These are phyloP conservation scores for Archips xylosteana DNA, from an alignment of 2,888 invertebrate genomes.

Conservation along the genomic window DNA sequence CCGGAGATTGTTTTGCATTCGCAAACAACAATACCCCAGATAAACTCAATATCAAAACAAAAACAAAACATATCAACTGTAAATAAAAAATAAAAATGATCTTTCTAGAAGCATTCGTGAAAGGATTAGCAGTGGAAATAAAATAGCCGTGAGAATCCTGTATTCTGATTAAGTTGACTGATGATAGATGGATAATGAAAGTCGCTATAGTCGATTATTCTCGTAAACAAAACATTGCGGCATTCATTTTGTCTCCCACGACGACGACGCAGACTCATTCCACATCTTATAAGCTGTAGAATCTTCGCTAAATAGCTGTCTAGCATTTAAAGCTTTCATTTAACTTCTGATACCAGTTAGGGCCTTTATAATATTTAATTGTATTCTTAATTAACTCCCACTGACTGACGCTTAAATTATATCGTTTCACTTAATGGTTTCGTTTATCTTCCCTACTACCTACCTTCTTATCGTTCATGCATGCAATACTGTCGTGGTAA, in stretches of 20 bases:
- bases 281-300: slow-evolving; percentile 57
- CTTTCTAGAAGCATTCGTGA: slow-evolving; percentile 23
- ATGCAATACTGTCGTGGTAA: slow-evolving; percentile 36
- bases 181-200: slow-evolving; percentile 68
- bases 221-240: slow-evolving; percentile 57
- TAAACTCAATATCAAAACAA: slow-evolving; percentile 18
- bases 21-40: slow-evolving; percentile 13
- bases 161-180: slow-evolving; percentile 35
- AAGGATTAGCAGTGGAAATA: slow-evolving; percentile 23
- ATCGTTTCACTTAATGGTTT: slow-evolving; percentile 6
- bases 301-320: background rate
- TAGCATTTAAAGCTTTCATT: background rate
- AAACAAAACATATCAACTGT: slow-evolving; percentile 13
- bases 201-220: slow-evolving; percentile 68
- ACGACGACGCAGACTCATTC: slow-evolving; percentile 61
- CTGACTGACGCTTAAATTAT: background rate
- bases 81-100: background rate
- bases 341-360: background rate
- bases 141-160: slow-evolving; percentile 54
- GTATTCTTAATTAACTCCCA: background rate
- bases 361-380: background rate
- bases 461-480: slow-evolving; percentile 36
- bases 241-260: slow-evolving; percentile 81
- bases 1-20: slow-evolving; percentile 21
- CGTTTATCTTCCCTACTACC: slow-evolving; percentile 14